Evolutionary conservation across 2,113 vertebrate genomes (phyloP).

Genomic region (Microcebus lehilahytsara): DNA sequence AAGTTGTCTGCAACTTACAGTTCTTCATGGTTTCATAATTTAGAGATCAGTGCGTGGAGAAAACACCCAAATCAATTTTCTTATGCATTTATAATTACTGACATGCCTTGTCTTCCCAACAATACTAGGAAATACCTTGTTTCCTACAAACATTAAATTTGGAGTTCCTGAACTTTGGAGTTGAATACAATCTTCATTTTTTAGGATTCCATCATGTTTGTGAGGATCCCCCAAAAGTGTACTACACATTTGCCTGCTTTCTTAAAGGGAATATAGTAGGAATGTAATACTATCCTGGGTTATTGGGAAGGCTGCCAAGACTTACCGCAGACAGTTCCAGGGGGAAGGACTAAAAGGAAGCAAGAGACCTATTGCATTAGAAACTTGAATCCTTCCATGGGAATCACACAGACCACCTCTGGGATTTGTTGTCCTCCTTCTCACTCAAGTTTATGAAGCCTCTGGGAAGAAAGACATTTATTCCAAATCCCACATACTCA

Average conservation of each 20-base stretch:
- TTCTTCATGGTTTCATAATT: background rate
- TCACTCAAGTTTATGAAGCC: background rate
- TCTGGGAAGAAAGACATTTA: background rate
- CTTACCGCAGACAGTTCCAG: background rate
- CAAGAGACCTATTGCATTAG: background rate
- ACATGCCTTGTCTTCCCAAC: background rate
- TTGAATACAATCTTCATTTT: slow-evolving; percentile 14
- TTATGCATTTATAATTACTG: slow-evolving; percentile 27
- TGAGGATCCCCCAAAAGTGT: background rate
- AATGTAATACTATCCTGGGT: background rate
- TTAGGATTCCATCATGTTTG: background rate
- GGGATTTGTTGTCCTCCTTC: background rate
- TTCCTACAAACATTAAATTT: background rate
- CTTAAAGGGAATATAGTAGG: background rate
- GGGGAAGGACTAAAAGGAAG: background rate
- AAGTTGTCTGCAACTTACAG: background rate
- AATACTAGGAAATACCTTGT: background rate
- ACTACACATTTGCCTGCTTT: background rate
- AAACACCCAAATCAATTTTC: slow-evolving; percentile 35
- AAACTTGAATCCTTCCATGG: background rate
- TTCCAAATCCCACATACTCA: background rate
- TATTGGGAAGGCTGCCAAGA: background rate
- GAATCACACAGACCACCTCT: background rate
- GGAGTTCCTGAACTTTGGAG: background rate
- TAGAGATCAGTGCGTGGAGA: background rate